phyloP scores from a whole-genome alignment of 2,888 invertebrate species.

The Agonopterix subpropinquella region DNA sequence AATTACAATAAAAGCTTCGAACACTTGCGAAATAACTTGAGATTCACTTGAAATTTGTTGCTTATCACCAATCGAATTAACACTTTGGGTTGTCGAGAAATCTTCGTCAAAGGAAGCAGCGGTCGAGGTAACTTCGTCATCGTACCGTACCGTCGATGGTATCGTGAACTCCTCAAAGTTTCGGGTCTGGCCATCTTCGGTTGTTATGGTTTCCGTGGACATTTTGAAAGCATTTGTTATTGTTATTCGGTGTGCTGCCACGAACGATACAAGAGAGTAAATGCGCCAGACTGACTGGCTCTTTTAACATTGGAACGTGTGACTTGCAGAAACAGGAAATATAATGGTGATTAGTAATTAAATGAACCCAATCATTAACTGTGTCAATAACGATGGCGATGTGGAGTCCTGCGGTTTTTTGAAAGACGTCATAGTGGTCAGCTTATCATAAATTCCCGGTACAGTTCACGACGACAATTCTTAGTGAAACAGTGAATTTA shows the following conservation, averaged over 20 bases:
- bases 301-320: too few species aligned
- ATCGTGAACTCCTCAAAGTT: conserved; percentile 10
- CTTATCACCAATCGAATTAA: conserved; percentile 12
- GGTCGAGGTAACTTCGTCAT: conserved; percentile 13
- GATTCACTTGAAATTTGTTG: conserved; percentile 11
- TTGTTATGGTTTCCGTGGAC: conserved; percentile 26
- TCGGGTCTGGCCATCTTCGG: conserved; percentile 13
- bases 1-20: conserved; percentile 43
- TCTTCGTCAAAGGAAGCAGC: conserved; percentile 10
- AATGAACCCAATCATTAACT: too few species aligned
- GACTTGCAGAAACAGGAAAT: conserved; percentile 38
- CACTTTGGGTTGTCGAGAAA: conserved; percentile 11
- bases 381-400: too few species aligned
- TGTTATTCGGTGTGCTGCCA: background rate
- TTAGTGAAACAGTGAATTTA: too few species aligned
- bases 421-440: too few species aligned
- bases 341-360: conserved; percentile 8
- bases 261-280: background rate
- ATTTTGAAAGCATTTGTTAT: conserved; percentile 31
- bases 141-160: conserved; percentile 11
- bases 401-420: too few species aligned
- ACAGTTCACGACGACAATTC: too few species aligned
- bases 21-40: conserved; percentile 20
- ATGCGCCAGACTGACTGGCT: background rate
- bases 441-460: too few species aligned